Percentiles rank a stretch among this genome's conserved stretches.
phyloP scores from a whole-genome alignment of 2,797 vertebrate genomes.

The Coccyzus lansbergi region DNA sequence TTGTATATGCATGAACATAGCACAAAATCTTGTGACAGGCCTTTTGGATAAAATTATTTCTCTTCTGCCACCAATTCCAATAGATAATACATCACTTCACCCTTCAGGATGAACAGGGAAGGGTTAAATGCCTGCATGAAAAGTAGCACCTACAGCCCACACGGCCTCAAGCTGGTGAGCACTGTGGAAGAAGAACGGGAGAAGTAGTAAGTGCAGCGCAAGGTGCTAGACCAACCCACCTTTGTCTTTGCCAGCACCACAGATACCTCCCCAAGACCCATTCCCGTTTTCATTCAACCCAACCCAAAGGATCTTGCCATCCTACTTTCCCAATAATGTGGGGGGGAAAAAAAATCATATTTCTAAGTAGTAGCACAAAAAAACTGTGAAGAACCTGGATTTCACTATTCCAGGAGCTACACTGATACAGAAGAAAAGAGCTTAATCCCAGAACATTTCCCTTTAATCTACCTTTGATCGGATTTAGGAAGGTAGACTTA shows the following conservation, averaged over 20 bases:
- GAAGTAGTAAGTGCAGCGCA: background rate
- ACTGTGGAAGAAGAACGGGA: background rate
- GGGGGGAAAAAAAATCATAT: background rate
- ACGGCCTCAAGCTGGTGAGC: background rate
- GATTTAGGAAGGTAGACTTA: conserved; percentile 48
- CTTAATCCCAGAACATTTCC: background rate
- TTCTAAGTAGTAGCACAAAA: background rate
- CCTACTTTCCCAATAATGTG: background rate
- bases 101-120: background rate
- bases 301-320: background rate
- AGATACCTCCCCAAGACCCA: background rate
- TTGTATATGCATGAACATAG: accelerated
- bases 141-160: background rate
- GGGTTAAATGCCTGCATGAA: background rate
- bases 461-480: background rate
- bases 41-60: background rate
- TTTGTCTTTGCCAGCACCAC: background rate
- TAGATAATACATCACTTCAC: accelerated
- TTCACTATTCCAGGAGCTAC: background rate
- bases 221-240: background rate
- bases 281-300: background rate
- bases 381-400: background rate
- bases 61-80: background rate
- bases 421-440: background rate
- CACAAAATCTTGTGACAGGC: background rate